phyloP scores from a whole-genome alignment of 2,888 invertebrate species.

The Harpagoxenus sublaevis region DNA sequence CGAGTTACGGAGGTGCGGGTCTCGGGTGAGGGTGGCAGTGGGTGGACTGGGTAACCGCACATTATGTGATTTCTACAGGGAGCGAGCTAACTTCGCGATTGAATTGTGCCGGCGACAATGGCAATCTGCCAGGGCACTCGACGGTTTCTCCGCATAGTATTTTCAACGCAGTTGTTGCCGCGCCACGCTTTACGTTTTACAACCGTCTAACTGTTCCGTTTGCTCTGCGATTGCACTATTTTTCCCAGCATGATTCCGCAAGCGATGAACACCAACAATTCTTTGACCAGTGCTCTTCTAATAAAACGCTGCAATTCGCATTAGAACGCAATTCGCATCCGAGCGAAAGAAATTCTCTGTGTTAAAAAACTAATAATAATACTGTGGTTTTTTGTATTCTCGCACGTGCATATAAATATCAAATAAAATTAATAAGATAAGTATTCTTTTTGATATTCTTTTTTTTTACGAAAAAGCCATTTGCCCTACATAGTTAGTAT shows the following conservation, averaged over 20 bases:
- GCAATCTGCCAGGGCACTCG: constrained; percentile 83
- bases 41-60: constrained; percentile 82
- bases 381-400: background rate
- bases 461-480: background rate
- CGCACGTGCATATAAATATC: too few relatives aligned
- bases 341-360: background rate
- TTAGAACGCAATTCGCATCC: background rate
- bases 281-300: background rate
- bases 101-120: constrained; percentile 85
- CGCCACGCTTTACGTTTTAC: constrained; percentile 47
- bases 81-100: constrained; percentile 85
- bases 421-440: background rate
- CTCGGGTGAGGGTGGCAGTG: constrained; percentile 40
- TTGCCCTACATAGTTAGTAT: background rate
- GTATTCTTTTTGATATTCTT: background rate
- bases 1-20: constrained; percentile 30
- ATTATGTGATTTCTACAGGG: constrained; percentile 86
- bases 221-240: constrained; percentile 11
- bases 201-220: constrained; percentile 44
- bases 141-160: constrained; percentile 73
- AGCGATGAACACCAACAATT: background rate
- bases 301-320: too few relatives aligned
- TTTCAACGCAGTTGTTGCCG: constrained; percentile 72
- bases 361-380: background rate
- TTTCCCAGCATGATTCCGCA: background rate